Percentiles rank a stretch among this genome's conserved stretches.
Conservation (phyloP, 2,797 vertebrate species). For the Pelodytes ibericus region DNA sequence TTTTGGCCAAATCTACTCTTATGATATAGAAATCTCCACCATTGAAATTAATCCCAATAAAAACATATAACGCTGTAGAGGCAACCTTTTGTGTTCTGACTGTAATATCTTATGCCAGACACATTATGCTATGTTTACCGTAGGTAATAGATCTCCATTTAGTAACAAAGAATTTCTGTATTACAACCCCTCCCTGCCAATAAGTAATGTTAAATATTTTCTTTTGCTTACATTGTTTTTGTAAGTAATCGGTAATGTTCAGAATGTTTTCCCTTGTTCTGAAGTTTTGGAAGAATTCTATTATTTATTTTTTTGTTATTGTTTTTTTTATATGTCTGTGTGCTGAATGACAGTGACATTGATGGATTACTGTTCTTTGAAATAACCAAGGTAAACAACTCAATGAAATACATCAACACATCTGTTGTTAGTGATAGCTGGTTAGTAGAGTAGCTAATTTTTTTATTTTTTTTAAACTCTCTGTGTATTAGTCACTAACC, state of each 20-base stretch:
- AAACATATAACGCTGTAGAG: not conserved
- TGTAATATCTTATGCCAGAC: not conserved
- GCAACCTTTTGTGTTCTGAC: not conserved
- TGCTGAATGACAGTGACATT: conserved; percentile 42
- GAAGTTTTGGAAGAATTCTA: conserved; percentile 25
- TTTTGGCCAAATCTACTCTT: no score
- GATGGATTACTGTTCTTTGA: conserved; percentile 31
- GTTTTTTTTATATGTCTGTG: not conserved
- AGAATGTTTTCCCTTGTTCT: conserved; percentile 2
- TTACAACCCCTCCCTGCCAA: conserved; percentile 18
- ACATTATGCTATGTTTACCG: not conserved
- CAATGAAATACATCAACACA: conserved; percentile 29
- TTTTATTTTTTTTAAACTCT: conserved; percentile 31
- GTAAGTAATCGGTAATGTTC: conserved; percentile 14
- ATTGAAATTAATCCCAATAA: no score
- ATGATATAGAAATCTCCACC: no score
- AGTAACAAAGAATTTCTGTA: conserved; percentile 15
- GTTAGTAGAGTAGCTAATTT: conserved; percentile 26
- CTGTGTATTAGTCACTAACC: not conserved
- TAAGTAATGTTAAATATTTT: conserved; percentile 51
- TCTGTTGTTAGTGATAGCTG: conserved; percentile 21
- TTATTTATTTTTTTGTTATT: conserved; percentile 8
- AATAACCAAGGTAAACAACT: conserved; percentile 19
- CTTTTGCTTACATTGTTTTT: conserved; percentile 30
- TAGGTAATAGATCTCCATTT: not conserved